Evolutionary conservation across 2,113 vertebrate genomes (phyloP), one percentile per base, ranked within the genome.

Genomic region (Pao palembangensis): DNA sequence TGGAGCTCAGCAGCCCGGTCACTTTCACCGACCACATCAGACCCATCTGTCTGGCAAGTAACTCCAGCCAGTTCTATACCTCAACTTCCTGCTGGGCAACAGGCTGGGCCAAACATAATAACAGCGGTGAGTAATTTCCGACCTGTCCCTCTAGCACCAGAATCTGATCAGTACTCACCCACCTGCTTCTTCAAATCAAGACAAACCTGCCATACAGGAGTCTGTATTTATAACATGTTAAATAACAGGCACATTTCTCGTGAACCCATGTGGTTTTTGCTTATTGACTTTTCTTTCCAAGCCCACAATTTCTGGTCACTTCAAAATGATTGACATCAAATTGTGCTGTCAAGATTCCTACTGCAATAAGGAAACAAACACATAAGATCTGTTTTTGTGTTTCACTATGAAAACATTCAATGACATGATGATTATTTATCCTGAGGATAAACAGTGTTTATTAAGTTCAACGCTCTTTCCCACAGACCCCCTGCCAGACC

Each of bases 11-110:
- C 10, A 49, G 0, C 2, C 16, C 88, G 0, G 63, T 92, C 23
- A 34, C 0, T 6, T 91, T 81, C 68, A 87, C 54, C 2, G 44
- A 86, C 66, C 79, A 69, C 48, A 88, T 94, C 72, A 79, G 71
- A 49, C 93, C 93, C 1, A 38, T 93, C 71, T 95, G 92, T 67
- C 81, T 94, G 51, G 92, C 93, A 0, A 80, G 84, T 3, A 83
- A 68, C 23, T 43, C 61, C 1, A 91, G 91, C 51, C 57, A 61
- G 61, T 91, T 94, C 73, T 69, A 85, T 48, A 90, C 46, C 0
- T 69, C 78, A 57, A 88, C 92, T 14, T 41, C 14, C 2, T 94
- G 93, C 69, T 91, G 88, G 18, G 64, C 81, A 65, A 93, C 92
- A 0, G 94, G 94, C 17, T 95, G 93, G 93, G 93, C 93, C 6